Conservation (phyloP, 2,113 vertebrate genomes). For the Callaeas wilsoni region DNA sequence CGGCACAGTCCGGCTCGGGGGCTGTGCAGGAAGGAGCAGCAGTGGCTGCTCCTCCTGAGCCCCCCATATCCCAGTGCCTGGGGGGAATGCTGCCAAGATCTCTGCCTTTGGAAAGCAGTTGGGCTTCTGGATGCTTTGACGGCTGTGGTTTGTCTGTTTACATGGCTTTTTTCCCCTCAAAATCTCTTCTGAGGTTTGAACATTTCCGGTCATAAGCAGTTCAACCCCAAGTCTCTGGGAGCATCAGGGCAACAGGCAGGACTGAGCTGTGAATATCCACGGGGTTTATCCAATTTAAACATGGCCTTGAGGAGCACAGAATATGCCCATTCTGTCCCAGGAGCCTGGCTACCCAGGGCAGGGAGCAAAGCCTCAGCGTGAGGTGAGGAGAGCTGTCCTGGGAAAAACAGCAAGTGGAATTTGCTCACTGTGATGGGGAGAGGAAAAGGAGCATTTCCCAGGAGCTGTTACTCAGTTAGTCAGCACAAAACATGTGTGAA, state of each 20-base stretch:
- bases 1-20: rapidly evolving
- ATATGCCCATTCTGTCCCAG: rapidly evolving
- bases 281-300: background rate
- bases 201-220: background rate
- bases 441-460: background rate
- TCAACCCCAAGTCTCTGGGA: background rate
- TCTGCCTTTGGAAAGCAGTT: background rate
- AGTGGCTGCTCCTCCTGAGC: background rate
- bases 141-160: background rate
- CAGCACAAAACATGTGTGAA: rapidly evolving
- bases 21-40: rapidly evolving
- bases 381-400: background rate
- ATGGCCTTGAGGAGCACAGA: background rate
- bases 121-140: background rate
- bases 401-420: background rate
- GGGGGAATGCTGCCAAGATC: rapidly evolving
- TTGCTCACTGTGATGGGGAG: background rate
- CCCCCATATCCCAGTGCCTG: no score
- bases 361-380: rapidly evolving
- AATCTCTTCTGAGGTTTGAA: background rate
- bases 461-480: background rate
- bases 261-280: background rate
- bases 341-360: background rate
- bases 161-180: background rate
- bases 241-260: rapidly evolving